Evolutionary conservation across 2,797 vertebrate species (phyloP), one percentile per base, ranked within the genome.

Genomic region (Cuniculus paca): DNA sequence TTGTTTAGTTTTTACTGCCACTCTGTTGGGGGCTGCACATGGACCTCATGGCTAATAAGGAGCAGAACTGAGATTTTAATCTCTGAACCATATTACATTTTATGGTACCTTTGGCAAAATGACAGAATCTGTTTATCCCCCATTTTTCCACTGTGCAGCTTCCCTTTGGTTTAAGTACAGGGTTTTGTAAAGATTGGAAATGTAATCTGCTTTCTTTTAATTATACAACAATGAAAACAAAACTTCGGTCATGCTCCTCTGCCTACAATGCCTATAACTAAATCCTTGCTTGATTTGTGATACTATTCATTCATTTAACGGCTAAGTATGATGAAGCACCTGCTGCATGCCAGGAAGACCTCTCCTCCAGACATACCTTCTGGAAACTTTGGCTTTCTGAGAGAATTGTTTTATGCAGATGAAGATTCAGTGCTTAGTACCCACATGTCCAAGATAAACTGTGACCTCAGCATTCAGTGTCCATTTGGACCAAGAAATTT

Each of bases 101-200:
- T 19, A 79, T 11, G 2, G 39, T 42, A 34, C n/a, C 48, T 80
- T 77, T 1, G 6, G 72, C 22, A 2, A 81, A 94, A 42, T 52
- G 50, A 56, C 9, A 60, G 45, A 83, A 70, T 84, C n/a, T 86
- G 1, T 12, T 89, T n/a, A n/a, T 72, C 22, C 17, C 13, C 36
- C 19, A 31, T 68, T 88, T 94, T 56, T 42, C n/a, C 12, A 52
- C n/a, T 48, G 4, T 74, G 24, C 6, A 24, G 34, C 45, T 77
- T 90, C 19, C 19, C 54, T 88, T 63, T 50, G 42, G 13, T 56
- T 84, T 80, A 65, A 81, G 50, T 75, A 70, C 6, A 88, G 6
- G 6, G 81, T 87, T 94, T 90, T 70, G 81, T 50, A 81, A 85
- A 96, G n/a, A 72, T 58, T 86, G 13, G 58, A 88, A 92, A 88